Evolutionary conservation across 2,888 invertebrate species (phyloP).

Genomic region (Pimpla rufipes): DNA sequence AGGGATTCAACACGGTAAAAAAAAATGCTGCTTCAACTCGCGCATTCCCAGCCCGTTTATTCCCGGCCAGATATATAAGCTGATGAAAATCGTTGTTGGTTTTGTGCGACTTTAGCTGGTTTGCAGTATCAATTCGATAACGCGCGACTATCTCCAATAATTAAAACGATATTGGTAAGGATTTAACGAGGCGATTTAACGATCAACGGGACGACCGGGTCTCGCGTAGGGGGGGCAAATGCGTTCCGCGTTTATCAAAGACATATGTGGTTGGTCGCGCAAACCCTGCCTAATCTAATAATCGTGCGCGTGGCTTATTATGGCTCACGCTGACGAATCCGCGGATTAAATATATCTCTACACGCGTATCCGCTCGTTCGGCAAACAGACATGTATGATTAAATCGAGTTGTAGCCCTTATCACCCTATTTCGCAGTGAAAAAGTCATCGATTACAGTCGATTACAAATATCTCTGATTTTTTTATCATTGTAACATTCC

Average conservation of each 20-base stretch:
- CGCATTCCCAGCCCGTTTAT: too few relatives aligned
- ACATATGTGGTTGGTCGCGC: conserved; percentile 15
- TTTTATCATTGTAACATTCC: neutral
- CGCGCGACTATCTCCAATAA: conserved; percentile 67
- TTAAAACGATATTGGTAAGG: conserved; percentile 74
- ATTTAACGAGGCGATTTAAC: conserved; percentile 68
- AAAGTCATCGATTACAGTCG: neutral
- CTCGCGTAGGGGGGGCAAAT: neutral
- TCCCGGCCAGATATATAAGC: too few relatives aligned
- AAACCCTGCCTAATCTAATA: conserved; percentile 59
- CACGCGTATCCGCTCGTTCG: conserved; percentile 30
- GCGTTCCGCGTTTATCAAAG: conserved; percentile 40
- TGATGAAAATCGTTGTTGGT: conserved; percentile 34
- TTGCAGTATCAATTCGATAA: conserved; percentile 65
- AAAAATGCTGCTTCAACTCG: too few relatives aligned
- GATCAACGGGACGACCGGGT: conserved; percentile 37
- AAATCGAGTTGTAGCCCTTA: conserved; percentile 42
- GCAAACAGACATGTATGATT: conserved; percentile 45
- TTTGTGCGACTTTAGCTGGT: conserved; percentile 17
- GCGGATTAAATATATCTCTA: conserved; percentile 58
- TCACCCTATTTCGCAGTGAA: conserved; percentile 24
- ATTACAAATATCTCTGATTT: conserved; percentile 26
- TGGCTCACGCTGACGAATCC: conserved; percentile 63
- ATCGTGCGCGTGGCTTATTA: conserved; percentile 60
- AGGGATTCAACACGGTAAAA: too few relatives aligned